Evolutionary conservation across 1,140 invertebrate genomes (phyloP).

Genomic region (Temnothorax longispinosus): DNA sequence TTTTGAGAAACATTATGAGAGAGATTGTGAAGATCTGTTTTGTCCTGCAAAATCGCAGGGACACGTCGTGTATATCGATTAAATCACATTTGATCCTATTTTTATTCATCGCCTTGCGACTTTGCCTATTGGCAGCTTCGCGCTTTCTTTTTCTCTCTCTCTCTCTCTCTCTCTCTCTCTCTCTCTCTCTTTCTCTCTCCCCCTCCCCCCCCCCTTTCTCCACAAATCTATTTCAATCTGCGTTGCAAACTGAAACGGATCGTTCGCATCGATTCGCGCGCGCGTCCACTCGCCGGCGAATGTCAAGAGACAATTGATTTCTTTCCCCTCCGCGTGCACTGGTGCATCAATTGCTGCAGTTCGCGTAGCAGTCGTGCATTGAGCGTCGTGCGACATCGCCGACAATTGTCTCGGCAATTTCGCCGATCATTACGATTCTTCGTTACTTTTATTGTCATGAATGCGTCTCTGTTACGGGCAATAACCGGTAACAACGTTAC

Average conservation of each 20-base stretch:
- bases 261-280: slow-evolving; percentile 32
- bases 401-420: slow-evolving; percentile 22
- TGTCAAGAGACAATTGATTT: slow-evolving; percentile 59
- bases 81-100: slow-evolving; percentile 34
- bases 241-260: slow-evolving; percentile 44
- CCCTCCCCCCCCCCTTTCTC: not conserved
- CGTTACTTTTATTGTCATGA: not conserved
- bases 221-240: slow-evolving; percentile 44
- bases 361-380: not conserved
- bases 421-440: not conserved
- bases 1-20: not conserved
- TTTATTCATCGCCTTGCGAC: slow-evolving; percentile 15
- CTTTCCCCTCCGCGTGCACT: slow-evolving; percentile 3
- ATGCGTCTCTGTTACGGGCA: not conserved
- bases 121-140: slow-evolving; percentile 20
- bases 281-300: slow-evolving; percentile 24
- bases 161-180: not conserved
- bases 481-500: not conserved
- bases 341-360: slow-evolving; percentile 43
- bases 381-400: not conserved
- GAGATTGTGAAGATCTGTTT: not conserved
- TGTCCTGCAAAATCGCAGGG: not conserved
- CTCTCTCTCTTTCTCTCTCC: not conserved
- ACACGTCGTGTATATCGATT: not conserved
- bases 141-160: not conserved